phyloP scores from a whole-genome alignment of 2,113 vertebrate genomes.

The Leucopternis melanops region DNA sequence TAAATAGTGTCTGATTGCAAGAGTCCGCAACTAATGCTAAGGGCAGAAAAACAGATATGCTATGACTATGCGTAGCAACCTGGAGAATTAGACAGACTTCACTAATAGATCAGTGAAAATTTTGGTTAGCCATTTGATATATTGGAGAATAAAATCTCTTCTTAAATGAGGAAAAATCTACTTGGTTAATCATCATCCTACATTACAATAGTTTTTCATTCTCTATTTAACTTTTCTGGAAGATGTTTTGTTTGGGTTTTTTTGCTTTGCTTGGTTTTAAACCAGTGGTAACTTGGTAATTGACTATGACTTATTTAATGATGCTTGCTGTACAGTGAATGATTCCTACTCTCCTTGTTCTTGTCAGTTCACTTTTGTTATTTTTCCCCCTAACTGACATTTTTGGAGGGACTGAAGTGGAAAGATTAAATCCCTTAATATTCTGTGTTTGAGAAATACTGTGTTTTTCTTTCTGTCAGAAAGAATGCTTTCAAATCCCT shows the following conservation, averaged over 20 bases:
- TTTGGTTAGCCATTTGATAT: neutral
- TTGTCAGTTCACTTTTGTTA: neutral
- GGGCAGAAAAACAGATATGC: neutral
- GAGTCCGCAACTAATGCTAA: neutral
- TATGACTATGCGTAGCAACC: neutral
- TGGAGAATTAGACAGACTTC: neutral
- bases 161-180: neutral
- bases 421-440: conserved; percentile 47
- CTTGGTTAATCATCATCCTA: neutral
- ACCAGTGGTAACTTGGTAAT: neutral
- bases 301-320: conserved; percentile 3
- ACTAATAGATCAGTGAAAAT: conserved; percentile 35
- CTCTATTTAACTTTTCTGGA: conserved; percentile 1
- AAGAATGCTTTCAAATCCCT: conserved; percentile 56
- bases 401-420: conserved; percentile 35
- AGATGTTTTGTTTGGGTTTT: neutral
- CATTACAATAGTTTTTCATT: neutral
- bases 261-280: neutral
- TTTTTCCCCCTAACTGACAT: neutral
- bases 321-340: neutral
- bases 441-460: conserved; percentile 56
- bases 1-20: neutral
- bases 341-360: conserved; percentile 35
- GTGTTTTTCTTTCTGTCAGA: conserved; percentile 44
- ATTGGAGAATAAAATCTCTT: neutral